These are phyloP conservation scores for Biston betularia DNA, from an alignment of 2,888 invertebrate species.

Conservation along the genomic window DNA sequence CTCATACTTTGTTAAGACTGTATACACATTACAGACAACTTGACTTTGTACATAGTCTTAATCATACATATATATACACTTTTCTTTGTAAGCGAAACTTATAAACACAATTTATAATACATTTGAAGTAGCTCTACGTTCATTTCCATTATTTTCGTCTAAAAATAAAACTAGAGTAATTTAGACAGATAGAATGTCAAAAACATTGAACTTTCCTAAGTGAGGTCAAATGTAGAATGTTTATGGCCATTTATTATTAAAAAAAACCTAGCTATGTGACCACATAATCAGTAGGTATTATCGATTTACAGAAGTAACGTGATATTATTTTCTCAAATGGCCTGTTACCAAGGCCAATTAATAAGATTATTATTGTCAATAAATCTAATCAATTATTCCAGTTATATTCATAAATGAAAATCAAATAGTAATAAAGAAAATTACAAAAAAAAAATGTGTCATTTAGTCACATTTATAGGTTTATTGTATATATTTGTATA, in stretches of 20 bases:
- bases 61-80: too few species aligned
- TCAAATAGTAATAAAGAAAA: slow-evolving; percentile 21
- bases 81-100: not conserved
- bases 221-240: slow-evolving; percentile 32
- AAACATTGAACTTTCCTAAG: slow-evolving; percentile 25
- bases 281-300: slow-evolving; percentile 19
- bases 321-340: slow-evolving; percentile 15
- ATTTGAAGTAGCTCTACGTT: not conserved
- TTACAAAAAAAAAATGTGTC: slow-evolving; percentile 17
- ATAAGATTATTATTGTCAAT: slow-evolving; percentile 27
- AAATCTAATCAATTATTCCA: slow-evolving; percentile 29
- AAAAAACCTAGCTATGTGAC: slow-evolving; percentile 12
- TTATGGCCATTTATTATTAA: slow-evolving; percentile 9
- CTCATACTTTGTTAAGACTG: too few species aligned
- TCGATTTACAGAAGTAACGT: slow-evolving; percentile 7
- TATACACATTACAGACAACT: too few species aligned
- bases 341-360: slow-evolving; percentile 29
- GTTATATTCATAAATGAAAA: slow-evolving; percentile 19
- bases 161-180: slow-evolving; percentile 1
- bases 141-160: not conserved
- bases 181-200: slow-evolving; percentile 4
- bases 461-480: slow-evolving; percentile 22
- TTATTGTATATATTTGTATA: slow-evolving; percentile 23
- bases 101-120: not conserved
- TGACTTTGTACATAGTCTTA: too few species aligned